Base-by-base conservation (phyloP, 1,140 invertebrate species). In the Drosophila nikananu region DNA sequence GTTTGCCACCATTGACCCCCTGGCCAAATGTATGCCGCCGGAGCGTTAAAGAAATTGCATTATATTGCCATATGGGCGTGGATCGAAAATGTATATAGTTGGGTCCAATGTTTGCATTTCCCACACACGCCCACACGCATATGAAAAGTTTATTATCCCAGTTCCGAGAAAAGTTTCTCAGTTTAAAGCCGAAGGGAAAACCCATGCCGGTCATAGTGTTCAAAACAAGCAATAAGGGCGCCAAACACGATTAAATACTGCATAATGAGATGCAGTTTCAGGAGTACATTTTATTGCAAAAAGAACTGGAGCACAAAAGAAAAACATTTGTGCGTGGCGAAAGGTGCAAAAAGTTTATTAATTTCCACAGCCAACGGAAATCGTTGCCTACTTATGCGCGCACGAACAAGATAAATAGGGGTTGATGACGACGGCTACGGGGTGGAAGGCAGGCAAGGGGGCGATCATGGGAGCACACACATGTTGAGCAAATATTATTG, bases 401-500 rank as follows among this genome's bases (percentile, higher is more conserved):
- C 66, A 68, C 64, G 66, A 60, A 23, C 27, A 19, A 60, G 37
- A 72, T 21, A 52, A 67, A 77, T 63, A 55, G 39, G 57, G 27
- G 35, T 57, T 57, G 54, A 23, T 30, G 52, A 25, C 0, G 15
- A n/a, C 17, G 44, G 7, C 6, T 1, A 12, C 10, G 30, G 48
- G 23, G 23, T 49, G 23, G 15, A 10, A n/a, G 48, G 48, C 15
- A 2, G 23, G 48, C 15, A 27, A 1, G 27, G 5, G 23, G 35
- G 48, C 12, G 23, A 25, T 21, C 35, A 23, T 37, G 35, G 35
- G 35, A 37, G 35, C 54, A 61, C 73, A 60, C 82, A 84, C 81
- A 81, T 87, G 84, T 89, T 81, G 77, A 70, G 77, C 78, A 84
- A 87, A 72, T 79, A 83, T 84, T 87, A 89, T 89, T 84, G 81